A percentile compares a stretch with the other conserved stretches of the same genome.
phyloP scores from a whole-genome alignment of 2,888 invertebrate species.

The Hemaris fuciformis region DNA sequence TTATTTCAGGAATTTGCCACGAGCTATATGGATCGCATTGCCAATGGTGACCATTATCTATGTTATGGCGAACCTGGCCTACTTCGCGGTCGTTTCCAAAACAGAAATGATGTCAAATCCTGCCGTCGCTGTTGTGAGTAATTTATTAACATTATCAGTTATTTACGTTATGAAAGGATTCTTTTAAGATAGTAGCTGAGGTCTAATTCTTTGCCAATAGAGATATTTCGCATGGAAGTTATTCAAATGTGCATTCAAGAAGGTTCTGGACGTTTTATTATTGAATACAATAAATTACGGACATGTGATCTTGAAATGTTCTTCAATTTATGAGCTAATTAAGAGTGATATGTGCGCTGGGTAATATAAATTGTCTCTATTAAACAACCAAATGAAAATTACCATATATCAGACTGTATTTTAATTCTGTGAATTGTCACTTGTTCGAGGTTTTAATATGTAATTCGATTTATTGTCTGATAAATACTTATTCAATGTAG shows the following conservation, averaged over 20 bases:
- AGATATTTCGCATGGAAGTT: background rate
- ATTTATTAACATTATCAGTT: background rate
- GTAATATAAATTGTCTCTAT: background rate
- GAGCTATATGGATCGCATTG: constrained; percentile 96
- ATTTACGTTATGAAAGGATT: background rate
- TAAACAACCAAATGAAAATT: background rate
- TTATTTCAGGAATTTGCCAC: constrained; percentile 91
- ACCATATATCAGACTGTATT: background rate
- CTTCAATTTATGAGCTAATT: background rate
- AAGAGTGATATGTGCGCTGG: background rate
- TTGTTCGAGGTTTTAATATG: background rate
- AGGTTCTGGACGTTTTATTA: background rate
- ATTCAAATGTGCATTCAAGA: background rate
- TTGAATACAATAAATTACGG: background rate
- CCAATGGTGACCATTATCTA: constrained; percentile 95
- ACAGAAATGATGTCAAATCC: constrained; percentile 89
- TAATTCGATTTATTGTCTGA: background rate
- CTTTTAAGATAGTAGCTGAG: too few species aligned
- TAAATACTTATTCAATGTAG: too few species aligned
- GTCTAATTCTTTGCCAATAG: background rate
- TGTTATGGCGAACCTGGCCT: constrained; percentile 94
- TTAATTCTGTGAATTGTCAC: background rate
- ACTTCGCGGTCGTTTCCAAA: constrained; percentile 92
- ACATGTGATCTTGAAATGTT: background rate
- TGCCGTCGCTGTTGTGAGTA: constrained; percentile 92